Evolutionary conservation across 2,113 vertebrate genomes (phyloP).

Genomic region (Tenrec ecaudatus): DNA sequence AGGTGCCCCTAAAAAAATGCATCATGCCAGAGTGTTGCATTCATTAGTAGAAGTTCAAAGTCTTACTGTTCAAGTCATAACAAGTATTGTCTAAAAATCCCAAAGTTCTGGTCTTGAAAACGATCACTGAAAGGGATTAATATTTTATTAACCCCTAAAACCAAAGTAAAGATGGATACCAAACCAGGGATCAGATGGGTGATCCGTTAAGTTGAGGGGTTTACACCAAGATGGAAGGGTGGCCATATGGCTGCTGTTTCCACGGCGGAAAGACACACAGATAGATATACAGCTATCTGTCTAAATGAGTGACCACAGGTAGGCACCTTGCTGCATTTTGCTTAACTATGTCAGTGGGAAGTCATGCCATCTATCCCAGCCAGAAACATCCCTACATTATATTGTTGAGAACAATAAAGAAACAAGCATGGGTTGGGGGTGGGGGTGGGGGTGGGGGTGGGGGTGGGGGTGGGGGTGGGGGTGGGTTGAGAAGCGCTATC

Average conservation of each 20-base stretch:
- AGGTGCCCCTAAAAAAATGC: slow-evolving; percentile 63
- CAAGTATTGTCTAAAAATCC: slow-evolving; percentile 60
- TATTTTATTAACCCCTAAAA: slow-evolving; percentile 17
- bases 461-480: not conserved
- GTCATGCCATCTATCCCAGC: slow-evolving; percentile 34
- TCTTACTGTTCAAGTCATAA: slow-evolving; percentile 71
- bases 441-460: not conserved
- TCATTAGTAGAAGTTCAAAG: slow-evolving; percentile 57
- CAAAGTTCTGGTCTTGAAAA: slow-evolving; percentile 55
- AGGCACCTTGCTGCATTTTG: slow-evolving; percentile 64
- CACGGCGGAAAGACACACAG: not conserved
- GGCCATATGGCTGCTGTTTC: not conserved
- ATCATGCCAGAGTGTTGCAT: slow-evolving; percentile 42
- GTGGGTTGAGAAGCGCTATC: not conserved
- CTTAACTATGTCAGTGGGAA: slow-evolving; percentile 58
- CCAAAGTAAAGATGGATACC: slow-evolving; percentile 15
- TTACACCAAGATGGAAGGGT: accelerated
- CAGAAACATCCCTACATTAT: slow-evolving; percentile 70
- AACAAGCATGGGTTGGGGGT: not conserved
- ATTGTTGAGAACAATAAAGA: slow-evolving; percentile 63
- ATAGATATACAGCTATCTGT: slow-evolving; percentile 8
- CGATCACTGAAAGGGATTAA: slow-evolving; percentile 55
- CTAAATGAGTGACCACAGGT: slow-evolving; percentile 53
- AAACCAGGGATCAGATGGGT: not conserved
- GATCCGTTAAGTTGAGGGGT: accelerated